Base-by-base conservation (phyloP, 1,140 invertebrate species). In the Hypsibius dujardini region DNA sequence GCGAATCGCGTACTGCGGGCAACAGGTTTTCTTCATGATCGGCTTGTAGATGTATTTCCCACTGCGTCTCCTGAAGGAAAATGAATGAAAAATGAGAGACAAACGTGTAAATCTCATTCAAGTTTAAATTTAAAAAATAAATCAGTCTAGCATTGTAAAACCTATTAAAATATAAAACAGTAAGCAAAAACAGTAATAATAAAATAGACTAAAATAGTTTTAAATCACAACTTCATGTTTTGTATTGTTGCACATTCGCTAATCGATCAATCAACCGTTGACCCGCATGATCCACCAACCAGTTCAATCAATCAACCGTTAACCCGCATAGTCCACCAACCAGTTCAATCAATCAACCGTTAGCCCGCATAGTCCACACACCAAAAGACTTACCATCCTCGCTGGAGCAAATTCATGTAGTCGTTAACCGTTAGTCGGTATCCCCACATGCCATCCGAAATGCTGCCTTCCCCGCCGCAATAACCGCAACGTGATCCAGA, bases 41-140 rank as follows among this genome's bases (percentile, higher is more conserved):
- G 93, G 92, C 79, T 98, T 98, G 78, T 99, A 99, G 78, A 90
- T 89, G 81, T 96, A 98, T 77, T 86, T 85, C 40, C 95, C 95
- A 77, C 92, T 95, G 73, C 84, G 84, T 72, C 69, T 77, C 76
- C 69, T 28, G 12, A 74, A 74, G 73, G 72, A 12, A 73, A 71
- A 56, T n/a, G n/a, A n/a, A n/a, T n/a, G n/a, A n/a, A n/a, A n/a
- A n/a, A n/a, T n/a, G n/a, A n/a, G n/a, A n/a, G n/a, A n/a, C n/a
- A n/a, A n/a, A n/a, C n/a, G n/a, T n/a, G n/a, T n/a, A n/a, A n/a
- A n/a, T n/a, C n/a, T n/a, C n/a, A n/a, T n/a, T n/a, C n/a, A n/a
- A n/a, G n/a, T n/a, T n/a, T n/a, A n/a, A n/a, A n/a, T n/a, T n/a
- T n/a, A n/a, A n/a, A n/a, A n/a, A n/a, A n/a, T n/a, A n/a, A 71